A percentile compares a stretch with the other conserved stretches of the same genome.
Evolutionary conservation across 1,140 invertebrate genomes (phyloP).

Genomic region (Spodoptera litura): DNA sequence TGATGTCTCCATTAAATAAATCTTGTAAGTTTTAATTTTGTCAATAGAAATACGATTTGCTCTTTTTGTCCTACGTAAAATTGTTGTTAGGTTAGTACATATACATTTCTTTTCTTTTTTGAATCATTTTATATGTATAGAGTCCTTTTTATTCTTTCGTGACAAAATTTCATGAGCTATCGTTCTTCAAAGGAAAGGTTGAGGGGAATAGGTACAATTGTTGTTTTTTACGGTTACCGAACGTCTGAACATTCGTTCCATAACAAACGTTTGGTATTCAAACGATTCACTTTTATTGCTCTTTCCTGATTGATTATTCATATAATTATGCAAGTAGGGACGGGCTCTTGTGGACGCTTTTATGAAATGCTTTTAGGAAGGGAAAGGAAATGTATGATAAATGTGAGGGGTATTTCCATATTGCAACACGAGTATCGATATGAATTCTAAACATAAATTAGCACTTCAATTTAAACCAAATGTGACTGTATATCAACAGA

Average conservation of each 20-base stretch:
- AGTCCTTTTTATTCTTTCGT: slow-evolving; percentile 28
- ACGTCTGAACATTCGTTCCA: slow-evolving; percentile 20
- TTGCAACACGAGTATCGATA: too few relatives aligned
- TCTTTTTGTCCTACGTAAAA: too few relatives aligned
- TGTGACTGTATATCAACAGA: neutral
- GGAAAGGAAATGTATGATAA: neutral
- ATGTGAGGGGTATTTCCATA: too few relatives aligned
- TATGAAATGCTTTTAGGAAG: slow-evolving; percentile 24
- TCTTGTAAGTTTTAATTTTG: too few relatives aligned
- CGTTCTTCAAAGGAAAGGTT: slow-evolving; percentile 14
- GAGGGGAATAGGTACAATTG: slow-evolving; percentile 12
- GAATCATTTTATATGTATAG: slow-evolving; percentile 15
- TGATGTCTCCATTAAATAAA: neutral
- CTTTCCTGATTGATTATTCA: slow-evolving; percentile 39
- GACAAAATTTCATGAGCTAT: slow-evolving; percentile 20
- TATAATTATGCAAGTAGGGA: slow-evolving; percentile 29
- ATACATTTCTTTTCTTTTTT: neutral
- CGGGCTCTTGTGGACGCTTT: neutral
- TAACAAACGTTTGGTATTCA: slow-evolving; percentile 31
- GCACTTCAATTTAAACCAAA: neutral
- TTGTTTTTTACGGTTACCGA: slow-evolving; percentile 17
- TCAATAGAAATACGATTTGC: too few relatives aligned
- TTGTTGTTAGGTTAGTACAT: too few relatives aligned
- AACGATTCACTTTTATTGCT: slow-evolving; percentile 35
- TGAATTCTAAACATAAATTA: too few relatives aligned